phyloP scores from a whole-genome alignment of 2,113 vertebrate genomes.

The Urocitellus parryii region DNA sequence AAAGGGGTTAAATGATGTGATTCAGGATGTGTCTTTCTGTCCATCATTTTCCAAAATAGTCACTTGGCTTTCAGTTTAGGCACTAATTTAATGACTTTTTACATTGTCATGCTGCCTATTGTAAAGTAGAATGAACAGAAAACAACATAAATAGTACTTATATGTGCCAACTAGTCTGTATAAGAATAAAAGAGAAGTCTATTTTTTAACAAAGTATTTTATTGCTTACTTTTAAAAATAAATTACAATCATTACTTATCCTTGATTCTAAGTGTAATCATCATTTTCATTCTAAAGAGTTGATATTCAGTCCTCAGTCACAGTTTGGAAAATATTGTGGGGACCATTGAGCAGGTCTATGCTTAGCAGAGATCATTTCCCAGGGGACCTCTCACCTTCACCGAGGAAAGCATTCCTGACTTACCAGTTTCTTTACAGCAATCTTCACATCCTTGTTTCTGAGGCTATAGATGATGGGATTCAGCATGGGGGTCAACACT shows the following conservation, averaged over 20 bases:
- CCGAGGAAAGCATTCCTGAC: neutral
- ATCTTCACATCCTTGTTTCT: constrained; percentile 72
- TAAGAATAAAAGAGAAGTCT: neutral
- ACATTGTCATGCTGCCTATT: neutral
- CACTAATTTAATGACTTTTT: neutral
- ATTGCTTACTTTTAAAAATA: constrained; percentile 10
- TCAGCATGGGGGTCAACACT: constrained; percentile 72
- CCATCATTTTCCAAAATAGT: constrained; percentile 14
- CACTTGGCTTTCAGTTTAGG: neutral
- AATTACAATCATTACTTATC: neutral
- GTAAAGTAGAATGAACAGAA: neutral
- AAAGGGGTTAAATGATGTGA: neutral
- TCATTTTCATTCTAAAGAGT: neutral
- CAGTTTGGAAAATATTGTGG: neutral
- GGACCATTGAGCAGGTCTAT: neutral
- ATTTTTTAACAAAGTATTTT: constrained; percentile 13
- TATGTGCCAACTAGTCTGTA: neutral
- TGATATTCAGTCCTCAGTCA: neutral
- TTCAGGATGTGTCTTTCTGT: neutral
- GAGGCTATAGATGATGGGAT: constrained; percentile 75
- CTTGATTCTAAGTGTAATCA: neutral
- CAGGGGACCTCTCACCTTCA: neutral
- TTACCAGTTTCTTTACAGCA: neutral
- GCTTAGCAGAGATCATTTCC: neutral
- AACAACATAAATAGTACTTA: neutral